A percentile compares a stretch with the other conserved stretches of the same genome.
phyloP scores from a whole-genome alignment of 1,140 invertebrate genomes.

The Chelonus insularis region DNA sequence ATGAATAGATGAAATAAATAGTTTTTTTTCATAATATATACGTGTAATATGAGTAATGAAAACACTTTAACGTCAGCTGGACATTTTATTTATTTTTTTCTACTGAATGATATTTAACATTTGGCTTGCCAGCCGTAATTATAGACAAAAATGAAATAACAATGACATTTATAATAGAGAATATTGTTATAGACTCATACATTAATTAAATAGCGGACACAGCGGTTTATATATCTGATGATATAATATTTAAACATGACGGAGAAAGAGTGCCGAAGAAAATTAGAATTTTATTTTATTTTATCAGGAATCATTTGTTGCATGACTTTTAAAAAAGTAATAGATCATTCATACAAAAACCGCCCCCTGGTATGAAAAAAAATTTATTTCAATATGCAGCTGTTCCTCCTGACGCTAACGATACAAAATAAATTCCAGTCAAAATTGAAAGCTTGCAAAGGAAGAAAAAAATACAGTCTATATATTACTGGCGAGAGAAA shows the following conservation, averaged over 20 bases:
- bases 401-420: background rate
- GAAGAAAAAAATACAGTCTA: no score
- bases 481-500: no score
- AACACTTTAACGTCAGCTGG: background rate
- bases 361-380: background rate
- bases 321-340: background rate
- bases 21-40: no score
- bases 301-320: background rate
- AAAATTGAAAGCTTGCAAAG: no score
- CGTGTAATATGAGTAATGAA: no score
- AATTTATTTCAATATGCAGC: background rate
- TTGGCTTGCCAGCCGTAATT: background rate
- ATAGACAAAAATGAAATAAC: background rate
- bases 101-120: constrained; percentile 6
- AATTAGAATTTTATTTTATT: background rate
- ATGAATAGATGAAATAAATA: no score
- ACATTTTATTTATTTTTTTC: background rate
- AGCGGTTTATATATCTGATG: no score
- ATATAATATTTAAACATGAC: no score
- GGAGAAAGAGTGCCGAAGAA: no score
- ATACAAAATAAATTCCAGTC: background rate
- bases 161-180: no score
- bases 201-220: no score
- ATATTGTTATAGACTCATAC: no score
- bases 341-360: background rate